Evolutionary conservation across 2,888 invertebrate genomes (phyloP), one percentile per base, ranked within the genome.

Genomic region (Abrostola triplasia): DNA sequence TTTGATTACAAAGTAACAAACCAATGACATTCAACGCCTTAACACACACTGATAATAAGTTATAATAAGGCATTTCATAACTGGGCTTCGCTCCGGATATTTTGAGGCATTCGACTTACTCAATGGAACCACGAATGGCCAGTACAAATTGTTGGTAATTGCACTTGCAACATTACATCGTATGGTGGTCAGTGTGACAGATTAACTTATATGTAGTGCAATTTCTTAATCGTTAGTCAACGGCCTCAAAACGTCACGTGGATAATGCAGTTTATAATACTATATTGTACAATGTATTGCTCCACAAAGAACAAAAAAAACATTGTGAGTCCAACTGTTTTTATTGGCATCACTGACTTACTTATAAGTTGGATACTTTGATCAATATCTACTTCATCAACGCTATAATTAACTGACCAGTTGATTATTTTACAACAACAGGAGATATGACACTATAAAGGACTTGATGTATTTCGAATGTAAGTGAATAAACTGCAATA

Each of bases 1-100:
- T 36, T 6, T 48, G 36, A 50, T 49, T 51, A n/a, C n/a, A n/a
- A n/a, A n/a, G 52, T 41, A 56, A 2, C 36, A 37, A 50, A 48
- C 42, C 24, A 56, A 37, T 41, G 47, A 52, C 56, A 36, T 41
- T 48, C 9, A 1, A 52, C 35, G 7, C 13, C 38, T 10, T 44
- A 61, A 64, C 59, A 48, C 68, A 42, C 56, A 36, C 38, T 24
- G 37, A n/a, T 44, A 58, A 60, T 40, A 64, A 56, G 44, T 54
- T 36, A 41, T 74, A 73, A 64, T 48, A 64, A 42, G 12, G 7
- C 38, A 53, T 82, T 75, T 77, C 82, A 67, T 76, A 79, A 82
- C 53, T 50, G 42, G 51, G 61, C 54, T 64, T 40, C 81, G 85
- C 79, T 82, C 79, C 79, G 81, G 59, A 80, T 71, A 75, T 60